phyloP scores from a whole-genome alignment of 2,113 vertebrate species.

The Chaetodon auriga region DNA sequence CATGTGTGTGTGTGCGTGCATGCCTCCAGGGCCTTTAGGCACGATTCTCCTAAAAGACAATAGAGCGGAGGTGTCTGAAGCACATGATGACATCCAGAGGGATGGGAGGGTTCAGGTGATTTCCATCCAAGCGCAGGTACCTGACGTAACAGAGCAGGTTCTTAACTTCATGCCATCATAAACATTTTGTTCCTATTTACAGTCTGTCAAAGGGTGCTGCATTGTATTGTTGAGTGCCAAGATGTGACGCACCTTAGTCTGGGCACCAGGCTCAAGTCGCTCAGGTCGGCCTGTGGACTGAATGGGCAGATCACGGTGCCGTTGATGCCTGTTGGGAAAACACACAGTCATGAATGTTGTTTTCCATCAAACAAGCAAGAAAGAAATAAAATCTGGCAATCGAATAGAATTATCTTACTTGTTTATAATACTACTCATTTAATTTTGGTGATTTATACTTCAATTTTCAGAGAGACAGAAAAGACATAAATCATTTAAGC shows the following conservation, averaged over 20 bases:
- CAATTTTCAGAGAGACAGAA: not conserved
- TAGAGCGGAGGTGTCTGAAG: constrained; percentile 93
- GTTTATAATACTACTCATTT: not conserved
- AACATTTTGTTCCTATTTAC: not conserved
- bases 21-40: not conserved
- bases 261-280: constrained; percentile 82
- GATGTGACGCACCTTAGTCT: constrained; percentile 84
- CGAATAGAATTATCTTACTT: not conserved
- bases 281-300: constrained; percentile 62
- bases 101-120: constrained; percentile 92
- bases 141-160: constrained; percentile 77
- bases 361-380: not conserved
- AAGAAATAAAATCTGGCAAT: not conserved
- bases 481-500: not conserved
- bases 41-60: constrained; percentile 87
- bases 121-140: constrained; percentile 95
- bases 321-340: constrained; percentile 88
- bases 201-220: constrained; percentile 5
- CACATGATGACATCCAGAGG: constrained; percentile 97
- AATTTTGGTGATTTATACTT: not conserved
- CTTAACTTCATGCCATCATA: not conserved
- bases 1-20: not conserved
- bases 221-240: not conserved
- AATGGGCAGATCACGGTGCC: constrained; percentile 93
- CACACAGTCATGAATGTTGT: constrained; percentile 12